phyloP scores from a whole-genome alignment of 2,113 vertebrate genomes.

The Aix galericulata region DNA sequence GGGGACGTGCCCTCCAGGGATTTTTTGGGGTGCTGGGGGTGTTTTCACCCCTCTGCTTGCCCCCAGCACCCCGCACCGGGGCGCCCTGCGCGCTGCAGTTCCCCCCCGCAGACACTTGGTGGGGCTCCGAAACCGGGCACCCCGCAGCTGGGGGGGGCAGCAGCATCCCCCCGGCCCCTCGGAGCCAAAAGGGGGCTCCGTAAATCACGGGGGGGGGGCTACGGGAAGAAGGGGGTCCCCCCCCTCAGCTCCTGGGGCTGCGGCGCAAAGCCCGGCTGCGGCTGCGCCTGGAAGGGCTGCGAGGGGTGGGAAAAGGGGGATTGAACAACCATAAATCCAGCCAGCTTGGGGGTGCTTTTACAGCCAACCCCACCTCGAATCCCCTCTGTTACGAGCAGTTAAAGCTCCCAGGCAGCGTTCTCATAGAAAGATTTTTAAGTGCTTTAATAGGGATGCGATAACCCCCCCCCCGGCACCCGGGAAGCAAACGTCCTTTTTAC shows the following conservation, averaged over 20 bases:
- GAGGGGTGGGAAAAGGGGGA: conserved; percentile 38
- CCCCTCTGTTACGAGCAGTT: conserved; percentile 50
- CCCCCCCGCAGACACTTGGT: conserved; percentile 44
- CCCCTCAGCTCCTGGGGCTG: neutral
- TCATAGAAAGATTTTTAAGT: conserved; percentile 25
- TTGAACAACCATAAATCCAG: conserved; percentile 63
- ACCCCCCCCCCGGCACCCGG: neutral
- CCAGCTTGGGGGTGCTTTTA: conserved; percentile 56
- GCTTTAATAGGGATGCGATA: conserved; percentile 6
- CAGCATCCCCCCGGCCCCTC: too few relatives aligned
- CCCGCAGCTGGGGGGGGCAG: neutral
- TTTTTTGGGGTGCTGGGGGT: too few relatives aligned
- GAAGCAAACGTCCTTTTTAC: neutral
- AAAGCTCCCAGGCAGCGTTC: conserved; percentile 28
- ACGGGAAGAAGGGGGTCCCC: neutral
- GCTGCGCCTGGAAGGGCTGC: conserved; percentile 20
- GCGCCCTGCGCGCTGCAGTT: conserved; percentile 4
- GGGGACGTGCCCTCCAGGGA: rapidly evolving
- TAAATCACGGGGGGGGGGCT: conserved; percentile 16
- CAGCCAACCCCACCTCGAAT: conserved; percentile 36
- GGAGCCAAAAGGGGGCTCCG: neutral
- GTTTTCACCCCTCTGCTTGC: too few relatives aligned
- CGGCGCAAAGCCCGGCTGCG: neutral
- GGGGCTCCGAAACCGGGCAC: conserved; percentile 20
- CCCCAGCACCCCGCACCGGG: too few relatives aligned